Evolutionary conservation across 2,113 vertebrate genomes (phyloP).

Genomic region (Recurvirostra avosetta): DNA sequence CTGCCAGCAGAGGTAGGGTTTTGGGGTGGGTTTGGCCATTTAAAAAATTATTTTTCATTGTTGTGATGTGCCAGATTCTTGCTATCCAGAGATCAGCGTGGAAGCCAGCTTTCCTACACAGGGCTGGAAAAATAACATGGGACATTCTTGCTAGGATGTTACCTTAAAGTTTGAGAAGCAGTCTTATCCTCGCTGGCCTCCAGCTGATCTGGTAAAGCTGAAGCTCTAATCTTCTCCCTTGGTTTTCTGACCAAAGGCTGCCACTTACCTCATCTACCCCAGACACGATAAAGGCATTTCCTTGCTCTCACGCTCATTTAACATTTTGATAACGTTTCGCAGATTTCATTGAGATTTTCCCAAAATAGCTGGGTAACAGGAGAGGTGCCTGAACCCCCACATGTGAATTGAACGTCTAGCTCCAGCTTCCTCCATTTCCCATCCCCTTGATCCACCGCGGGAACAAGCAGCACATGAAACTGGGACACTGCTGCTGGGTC

Average conservation of each 20-base stretch:
- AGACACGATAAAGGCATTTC: background rate
- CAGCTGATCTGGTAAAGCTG: background rate
- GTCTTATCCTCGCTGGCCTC: background rate
- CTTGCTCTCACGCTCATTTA: background rate
- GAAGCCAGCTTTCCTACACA: background rate
- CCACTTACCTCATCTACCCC: background rate
- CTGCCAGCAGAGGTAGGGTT: background rate
- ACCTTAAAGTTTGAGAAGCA: background rate
- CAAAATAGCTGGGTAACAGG: background rate
- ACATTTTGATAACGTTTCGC: background rate
- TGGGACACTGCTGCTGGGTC: conserved; percentile 56
- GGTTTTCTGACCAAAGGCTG: background rate
- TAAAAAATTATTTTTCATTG: background rate
- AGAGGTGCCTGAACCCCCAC: background rate
- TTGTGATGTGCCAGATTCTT: background rate
- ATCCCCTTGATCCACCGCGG: conserved; percentile 9
- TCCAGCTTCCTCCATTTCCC: background rate
- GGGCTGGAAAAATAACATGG: background rate
- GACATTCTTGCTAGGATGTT: background rate
- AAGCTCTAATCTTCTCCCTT: background rate
- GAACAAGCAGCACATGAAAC: conserved; percentile 32
- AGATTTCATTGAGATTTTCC: background rate
- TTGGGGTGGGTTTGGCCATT: background rate
- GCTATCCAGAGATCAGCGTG: background rate
- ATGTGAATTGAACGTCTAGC: background rate